A percentile compares a stretch with the other conserved stretches of the same genome.
phyloP scores from a whole-genome alignment of 2,888 invertebrate genomes.

The Cheilosia vernalis region DNA sequence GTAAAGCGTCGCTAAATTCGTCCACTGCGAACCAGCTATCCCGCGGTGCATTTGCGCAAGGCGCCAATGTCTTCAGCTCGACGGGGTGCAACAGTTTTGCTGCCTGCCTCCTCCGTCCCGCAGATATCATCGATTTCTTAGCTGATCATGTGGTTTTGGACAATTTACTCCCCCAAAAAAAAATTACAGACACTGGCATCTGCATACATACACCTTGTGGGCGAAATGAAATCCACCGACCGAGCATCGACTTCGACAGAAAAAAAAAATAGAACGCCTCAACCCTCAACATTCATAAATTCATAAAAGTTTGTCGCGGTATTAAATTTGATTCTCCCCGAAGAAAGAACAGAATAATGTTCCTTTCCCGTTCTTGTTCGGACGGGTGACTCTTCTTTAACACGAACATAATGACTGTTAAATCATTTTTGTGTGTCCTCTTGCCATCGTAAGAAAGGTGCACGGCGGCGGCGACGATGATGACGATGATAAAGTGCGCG shows the following conservation, averaged over 20 bases:
- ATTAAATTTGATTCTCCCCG: conserved; percentile 46
- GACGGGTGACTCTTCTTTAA: conserved; percentile 67
- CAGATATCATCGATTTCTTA: conserved; percentile 48
- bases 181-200: conserved; percentile 12
- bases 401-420: conserved; percentile 75
- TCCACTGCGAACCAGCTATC: conserved; percentile 34
- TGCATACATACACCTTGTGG: conserved; percentile 59
- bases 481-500: conserved; percentile 61
- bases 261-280: background rate
- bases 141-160: conserved; percentile 68
- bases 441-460: background rate
- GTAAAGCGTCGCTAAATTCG: conserved; percentile 28
- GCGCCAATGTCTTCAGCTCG: conserved; percentile 73
- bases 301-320: conserved; percentile 72
- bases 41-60: conserved; percentile 62
- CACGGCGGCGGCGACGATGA: background rate
- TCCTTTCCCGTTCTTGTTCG: conserved; percentile 20
- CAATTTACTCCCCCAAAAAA: conserved; percentile 64
- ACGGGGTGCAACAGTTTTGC: conserved; percentile 67
- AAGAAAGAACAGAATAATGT: conserved; percentile 7
- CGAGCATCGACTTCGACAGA: background rate
- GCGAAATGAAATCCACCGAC: conserved; percentile 61
- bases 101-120: conserved; percentile 27
- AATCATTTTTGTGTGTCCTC: conserved; percentile 72
- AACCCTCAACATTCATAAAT: conserved; percentile 60